Base-by-base conservation (phyloP, 2,888 invertebrate species). In the Drosophila infuscata region DNA sequence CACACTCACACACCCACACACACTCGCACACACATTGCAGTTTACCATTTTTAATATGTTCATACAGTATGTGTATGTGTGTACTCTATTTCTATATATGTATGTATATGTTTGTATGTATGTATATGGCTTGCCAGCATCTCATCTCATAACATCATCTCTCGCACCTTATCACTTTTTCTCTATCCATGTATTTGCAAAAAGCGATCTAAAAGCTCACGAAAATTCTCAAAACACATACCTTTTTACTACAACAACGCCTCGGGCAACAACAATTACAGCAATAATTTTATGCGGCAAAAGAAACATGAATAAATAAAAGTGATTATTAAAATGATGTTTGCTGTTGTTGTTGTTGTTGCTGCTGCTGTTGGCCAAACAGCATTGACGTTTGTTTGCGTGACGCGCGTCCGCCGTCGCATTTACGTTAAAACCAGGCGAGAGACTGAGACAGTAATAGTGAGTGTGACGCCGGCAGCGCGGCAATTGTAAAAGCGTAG, bases 381-480 rank as follows among this genome's bases (percentile, higher is more conserved):
- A 68, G 65, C 80, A 85, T 85, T 88, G 83, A 86, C 75, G 89
- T 83, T 84, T 70, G 74, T 82, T 88, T 75, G 70, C 65, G 70
- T 85, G 83, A 82, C 88, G 83, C 66, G 65, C 56, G 43, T 38
- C n/a, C 52, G 56, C n/a, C 43, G 35, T 38, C 67, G 48, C 61
- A 54, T 51, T 70, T 69, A 58, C 63, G 62, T 17, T 63, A 64
- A 33, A 46, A 49, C 60, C 30, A n/a, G 30, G 11, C 54, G 48
- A 57, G 20, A 52, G 63, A 48, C n/a, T 12, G 64, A 29, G 43
- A 59, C 32, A 11, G 48, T 48, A n/a, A 29, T 58, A n/a, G 20
- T 36, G 54, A 56, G 79, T 49, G 46, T 29, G 51, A 67, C 54
- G 66, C 57, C 43, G 20, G 49, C 73, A 54, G 59, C 60, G 61